A percentile compares a stretch with the other conserved stretches of the same genome.
These are phyloP conservation scores for Plutomurus gul DNA, from an alignment of 1,140 invertebrate genomes.

Conservation along the genomic window DNA sequence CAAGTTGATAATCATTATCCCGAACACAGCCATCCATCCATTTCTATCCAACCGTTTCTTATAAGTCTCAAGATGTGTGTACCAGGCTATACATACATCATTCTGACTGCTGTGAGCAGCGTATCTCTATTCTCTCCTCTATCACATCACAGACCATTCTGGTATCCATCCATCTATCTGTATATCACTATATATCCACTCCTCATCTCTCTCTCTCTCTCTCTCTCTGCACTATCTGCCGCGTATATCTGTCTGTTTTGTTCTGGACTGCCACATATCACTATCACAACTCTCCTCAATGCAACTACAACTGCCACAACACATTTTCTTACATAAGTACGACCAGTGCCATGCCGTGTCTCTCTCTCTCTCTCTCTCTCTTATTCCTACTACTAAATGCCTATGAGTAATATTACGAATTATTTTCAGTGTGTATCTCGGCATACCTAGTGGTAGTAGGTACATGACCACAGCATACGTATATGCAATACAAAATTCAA, in stretches of 20 bases:
- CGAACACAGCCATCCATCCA: conserved; percentile 9
- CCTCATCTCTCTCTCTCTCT: too few relatives aligned
- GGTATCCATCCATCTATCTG: neutral
- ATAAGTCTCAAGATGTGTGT: neutral
- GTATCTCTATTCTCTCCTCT: too few relatives aligned
- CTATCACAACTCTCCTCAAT: neutral
- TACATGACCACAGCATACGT: neutral
- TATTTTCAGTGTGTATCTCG: too few relatives aligned
- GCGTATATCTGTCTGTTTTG: neutral
- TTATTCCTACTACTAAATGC: too few relatives aligned
- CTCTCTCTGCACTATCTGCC: neutral
- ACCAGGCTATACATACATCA: neutral
- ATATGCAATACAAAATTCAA: neutral
- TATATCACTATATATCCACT: neutral
- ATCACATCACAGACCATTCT: neutral
- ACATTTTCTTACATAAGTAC: too few relatives aligned
- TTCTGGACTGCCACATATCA: too few relatives aligned
- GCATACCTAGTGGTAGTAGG: too few relatives aligned
- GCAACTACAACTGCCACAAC: neutral
- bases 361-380: too few relatives aligned
- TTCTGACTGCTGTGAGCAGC: neutral
- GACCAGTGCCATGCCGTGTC: too few relatives aligned
- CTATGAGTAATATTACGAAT: too few relatives aligned
- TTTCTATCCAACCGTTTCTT: conserved; percentile 27
- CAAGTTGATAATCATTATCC: conserved; percentile 44